Base-by-base conservation (phyloP, 1,140 invertebrate species). In the Drosophila ambigua region DNA sequence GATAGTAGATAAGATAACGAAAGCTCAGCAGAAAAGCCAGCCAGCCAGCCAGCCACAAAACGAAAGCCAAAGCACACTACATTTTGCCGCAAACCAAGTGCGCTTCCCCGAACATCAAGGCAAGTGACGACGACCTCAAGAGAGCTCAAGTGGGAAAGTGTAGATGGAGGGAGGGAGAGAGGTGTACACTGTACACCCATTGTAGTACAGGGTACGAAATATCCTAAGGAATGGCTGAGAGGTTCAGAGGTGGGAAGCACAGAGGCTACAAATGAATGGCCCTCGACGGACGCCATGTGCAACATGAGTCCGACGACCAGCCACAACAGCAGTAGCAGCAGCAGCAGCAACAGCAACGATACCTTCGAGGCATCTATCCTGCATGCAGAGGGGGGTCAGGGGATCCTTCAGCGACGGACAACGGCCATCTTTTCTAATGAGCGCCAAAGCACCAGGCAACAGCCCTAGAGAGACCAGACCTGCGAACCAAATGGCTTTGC, bases 81-180 rank as follows among this genome's bases (percentile, higher is more conserved):
- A 81, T 66, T 55, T 52, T 66, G 55, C 49, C 16, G n/a, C 6
- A 65, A 35, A 61, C 77, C 82, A 84, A 84, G 80, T 77, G 80
- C 51, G 31, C 9, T 35, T 35, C 57, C 49, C 55, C 35, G 69
- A 82, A 87, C 82, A 85, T 85, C 79, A 87, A 87, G 78, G 81
- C 81, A 81, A 87, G 81, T 87, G 78, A 87, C 74, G 76, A 59
- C 76, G 80, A 83, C 80, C 80, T 84, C 63, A 84, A 79, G 72
- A 58, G 72, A 41, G 54, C 26, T 35, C 54, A 39, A 55, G 20
- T 53, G 31, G 20, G 15, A 26, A 23, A 15, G 20, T 20, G 20
- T 20, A 4, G 7, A 0, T 20, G 5, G 53, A 50, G 16, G 11
- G 51, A 28, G 44, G 11, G 35, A 13, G 35, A 20, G 31, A n/a